Evolutionary conservation across 53 echinoderm and acorn worm species (phyloP).

Genomic region (Luidia sarsii): DNA sequence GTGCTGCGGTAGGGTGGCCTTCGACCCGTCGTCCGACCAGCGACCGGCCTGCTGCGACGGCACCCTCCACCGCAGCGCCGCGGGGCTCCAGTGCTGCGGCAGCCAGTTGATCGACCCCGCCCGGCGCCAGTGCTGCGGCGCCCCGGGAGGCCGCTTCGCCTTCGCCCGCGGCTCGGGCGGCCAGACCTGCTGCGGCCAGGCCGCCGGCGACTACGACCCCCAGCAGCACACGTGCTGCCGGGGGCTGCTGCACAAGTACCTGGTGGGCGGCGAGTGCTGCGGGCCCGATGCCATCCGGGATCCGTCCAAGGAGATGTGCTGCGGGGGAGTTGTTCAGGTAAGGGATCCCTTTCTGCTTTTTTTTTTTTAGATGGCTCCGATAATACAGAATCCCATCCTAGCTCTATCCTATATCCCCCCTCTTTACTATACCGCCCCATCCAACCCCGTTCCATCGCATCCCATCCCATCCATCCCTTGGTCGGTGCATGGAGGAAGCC

Average conservation of each 20-base stretch:
- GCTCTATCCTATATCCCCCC: no score
- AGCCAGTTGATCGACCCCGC: constrained; percentile 47
- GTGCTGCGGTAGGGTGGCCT: constrained; percentile 57
- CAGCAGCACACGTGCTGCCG: constrained; percentile 67
- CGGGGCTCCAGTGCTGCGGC: constrained; percentile 66
- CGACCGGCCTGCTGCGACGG: constrained; percentile 24
- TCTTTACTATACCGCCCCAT: no score
- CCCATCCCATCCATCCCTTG: no score
- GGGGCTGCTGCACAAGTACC: constrained; percentile 59
- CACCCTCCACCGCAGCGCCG: constrained; percentile 2
- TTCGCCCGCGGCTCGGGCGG: constrained; percentile 25
- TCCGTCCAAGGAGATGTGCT: constrained; percentile 66
- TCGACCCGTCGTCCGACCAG: constrained; percentile 37
- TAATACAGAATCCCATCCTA: no score
- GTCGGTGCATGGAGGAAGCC: no score
- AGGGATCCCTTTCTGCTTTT: not conserved
- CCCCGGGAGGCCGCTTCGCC: constrained; percentile 21
- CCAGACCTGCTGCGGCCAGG: constrained; percentile 63
- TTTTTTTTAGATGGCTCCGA: no score
- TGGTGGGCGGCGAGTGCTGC: constrained; percentile 65
- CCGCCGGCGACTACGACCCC: constrained; percentile 34
- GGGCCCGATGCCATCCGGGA: constrained; percentile 54
- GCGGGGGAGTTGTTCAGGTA: constrained; percentile 53
- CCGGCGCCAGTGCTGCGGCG: constrained; percentile 52
- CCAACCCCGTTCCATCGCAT: no score